Conservation (phyloP, 2,888 invertebrate genomes). For the Drosophila mimetica region DNA sequence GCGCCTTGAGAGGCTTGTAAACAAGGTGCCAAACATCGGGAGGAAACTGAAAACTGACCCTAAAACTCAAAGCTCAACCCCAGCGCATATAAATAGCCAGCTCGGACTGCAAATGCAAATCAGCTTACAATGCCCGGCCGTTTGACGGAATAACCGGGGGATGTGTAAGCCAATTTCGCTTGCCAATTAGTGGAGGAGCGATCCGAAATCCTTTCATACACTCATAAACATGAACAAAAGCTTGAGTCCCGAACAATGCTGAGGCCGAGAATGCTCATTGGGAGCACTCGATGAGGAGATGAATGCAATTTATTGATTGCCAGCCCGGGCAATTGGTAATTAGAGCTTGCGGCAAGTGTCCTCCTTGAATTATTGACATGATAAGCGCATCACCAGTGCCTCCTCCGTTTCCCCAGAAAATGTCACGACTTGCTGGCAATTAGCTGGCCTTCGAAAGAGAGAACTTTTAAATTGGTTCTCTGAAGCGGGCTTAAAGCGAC, state of each 20-base stretch:
- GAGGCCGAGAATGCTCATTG: conserved; percentile 2
- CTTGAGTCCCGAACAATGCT: conserved; percentile 8
- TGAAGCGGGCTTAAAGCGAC: conserved; percentile 6
- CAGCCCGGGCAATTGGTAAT: conserved; percentile 16
- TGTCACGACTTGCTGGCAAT: conserved; percentile 31
- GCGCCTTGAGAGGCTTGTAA: conserved; percentile 1
- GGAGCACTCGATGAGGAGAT: not conserved
- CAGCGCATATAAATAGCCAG: conserved; percentile 12
- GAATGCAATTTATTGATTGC: conserved; percentile 29
- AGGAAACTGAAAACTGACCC: conserved; percentile 7
- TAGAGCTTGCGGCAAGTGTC: conserved; percentile 18
- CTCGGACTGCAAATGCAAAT: conserved; percentile 34
- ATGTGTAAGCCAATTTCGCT: conserved; percentile 32
- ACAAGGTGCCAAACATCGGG: conserved; percentile 35
- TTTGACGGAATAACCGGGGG: not conserved
- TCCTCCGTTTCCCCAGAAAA: not conserved
- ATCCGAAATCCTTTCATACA: not conserved
- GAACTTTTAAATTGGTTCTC: conserved; percentile 19
- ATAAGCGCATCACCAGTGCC: conserved; percentile 29
- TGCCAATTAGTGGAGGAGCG: conserved; percentile 28
- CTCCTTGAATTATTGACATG: conserved; percentile 33
- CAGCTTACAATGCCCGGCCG: conserved; percentile 5
- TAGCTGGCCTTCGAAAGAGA: conserved; percentile 30
- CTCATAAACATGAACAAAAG: conserved; percentile 41
- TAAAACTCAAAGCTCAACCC: not conserved